Evolutionary conservation across 2,113 vertebrate species (phyloP), one percentile per base, ranked within the genome.

Genomic region (Tetraodon nigroviridis): DNA sequence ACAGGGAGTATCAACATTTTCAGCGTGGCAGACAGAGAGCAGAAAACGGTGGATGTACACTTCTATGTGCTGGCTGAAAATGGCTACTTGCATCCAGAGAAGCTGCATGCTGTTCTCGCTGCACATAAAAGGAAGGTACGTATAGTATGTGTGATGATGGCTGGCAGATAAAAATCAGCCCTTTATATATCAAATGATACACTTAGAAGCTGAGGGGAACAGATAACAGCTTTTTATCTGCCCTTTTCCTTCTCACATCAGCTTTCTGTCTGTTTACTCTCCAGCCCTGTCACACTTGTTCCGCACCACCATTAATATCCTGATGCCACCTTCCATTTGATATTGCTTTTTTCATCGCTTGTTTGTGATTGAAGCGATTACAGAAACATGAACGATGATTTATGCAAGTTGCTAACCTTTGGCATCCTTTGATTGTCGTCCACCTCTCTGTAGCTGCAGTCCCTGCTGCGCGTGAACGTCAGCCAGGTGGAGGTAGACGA

Each of bases 401-500:
- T 56, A 70, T 51, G 47, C 13, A 18, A 51, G 52, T 52, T 16
- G 46, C 4, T 54, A 29, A 32, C 27, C 19, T 5, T 5, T 27
- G 19, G 44, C 16, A 6, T 27, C 24, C 24, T 27, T 27, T 27
- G 24, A 6, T 27, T 27, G 24, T 27, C 24, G 24, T 27, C 22
- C 22, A 24, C 22, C 22, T 24, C 24, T 27, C 61, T 11, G 5
- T 69, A 94, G 92, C 86, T 94, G 58, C 92, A 93, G 79, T 84
- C 90, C 4, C 79, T 86, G 71, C 85, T 95, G 55, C 88, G 80
- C 14, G 44, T 85, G 42, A 90, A 87, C 46, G 54, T 93, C 48
- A 92, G 83, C 52, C 92, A 92, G 79, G 89, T 93, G 5, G 88
- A 90, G 6, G 76, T 93, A 2, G 93, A 94, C 0, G 92, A 93